These are phyloP conservation scores for Mactromeris polynyma DNA, from an alignment of 2,888 invertebrate genomes.

Conservation along the genomic window DNA sequence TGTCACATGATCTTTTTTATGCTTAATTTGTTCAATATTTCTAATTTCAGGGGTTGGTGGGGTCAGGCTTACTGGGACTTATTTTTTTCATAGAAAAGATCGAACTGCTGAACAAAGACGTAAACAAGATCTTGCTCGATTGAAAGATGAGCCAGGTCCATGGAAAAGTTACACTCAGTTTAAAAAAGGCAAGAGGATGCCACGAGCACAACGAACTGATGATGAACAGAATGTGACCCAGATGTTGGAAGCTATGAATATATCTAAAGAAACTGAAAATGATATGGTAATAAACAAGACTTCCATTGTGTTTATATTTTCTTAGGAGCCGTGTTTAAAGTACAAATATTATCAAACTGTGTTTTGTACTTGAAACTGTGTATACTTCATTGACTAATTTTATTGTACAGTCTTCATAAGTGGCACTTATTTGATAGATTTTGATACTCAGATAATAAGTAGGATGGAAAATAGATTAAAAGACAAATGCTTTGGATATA, in stretches of 20 bases:
- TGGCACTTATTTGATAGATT: no score
- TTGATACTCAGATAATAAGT: no score
- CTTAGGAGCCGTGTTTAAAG: no score
- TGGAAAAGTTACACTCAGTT: constrained; percentile 62
- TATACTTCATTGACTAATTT: no score
- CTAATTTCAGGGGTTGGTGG: constrained; percentile 29
- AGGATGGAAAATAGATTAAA: no score
- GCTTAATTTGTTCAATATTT: neutral
- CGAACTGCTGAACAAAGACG: constrained; percentile 30
- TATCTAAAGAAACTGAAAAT: constrained; percentile 59
- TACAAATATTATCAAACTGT: no score
- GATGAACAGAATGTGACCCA: constrained; percentile 45
- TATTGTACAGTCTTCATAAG: no score
- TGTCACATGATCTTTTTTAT: no score
- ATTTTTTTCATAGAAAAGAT: constrained; percentile 9
- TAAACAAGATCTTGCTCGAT: constrained; percentile 26
- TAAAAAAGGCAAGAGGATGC: constrained; percentile 28
- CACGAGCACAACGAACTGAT: constrained; percentile 16
- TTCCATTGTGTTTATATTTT: no score
- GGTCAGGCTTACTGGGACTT: neutral
- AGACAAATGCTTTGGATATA: no score
- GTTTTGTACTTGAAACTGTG: no score
- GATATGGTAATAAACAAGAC: constrained; percentile 52
- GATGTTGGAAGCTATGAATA: constrained; percentile 67
- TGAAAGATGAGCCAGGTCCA: constrained; percentile 47